phyloP scores from a whole-genome alignment of 2,888 invertebrate genomes.

The Oscheius sp. region DNA sequence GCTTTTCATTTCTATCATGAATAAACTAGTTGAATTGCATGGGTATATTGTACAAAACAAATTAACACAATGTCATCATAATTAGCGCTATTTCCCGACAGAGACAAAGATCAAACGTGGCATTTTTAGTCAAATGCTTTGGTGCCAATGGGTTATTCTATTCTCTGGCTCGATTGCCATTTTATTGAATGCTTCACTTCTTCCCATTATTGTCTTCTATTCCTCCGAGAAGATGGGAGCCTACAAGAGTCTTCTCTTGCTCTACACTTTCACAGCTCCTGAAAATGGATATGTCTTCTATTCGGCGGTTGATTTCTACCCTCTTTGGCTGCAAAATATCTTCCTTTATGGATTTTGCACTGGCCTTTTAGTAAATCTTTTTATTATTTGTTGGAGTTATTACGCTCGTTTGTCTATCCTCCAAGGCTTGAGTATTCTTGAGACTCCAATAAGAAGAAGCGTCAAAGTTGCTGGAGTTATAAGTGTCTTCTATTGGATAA shows the following conservation, averaged over 20 bases:
- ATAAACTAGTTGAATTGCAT: no score
- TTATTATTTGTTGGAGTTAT: not conserved
- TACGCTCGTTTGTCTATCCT: not conserved
- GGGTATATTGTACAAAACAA: no score
- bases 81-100: no score
- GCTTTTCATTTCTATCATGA: no score
- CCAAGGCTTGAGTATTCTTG: not conserved
- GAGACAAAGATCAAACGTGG: not conserved
- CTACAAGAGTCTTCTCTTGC: not conserved
- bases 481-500: no score
- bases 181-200: not conserved
- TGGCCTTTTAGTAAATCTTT: not conserved
- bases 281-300: slow-evolving; percentile 6
- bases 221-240: slow-evolving; percentile 4
- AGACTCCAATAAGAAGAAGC: no score
- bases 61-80: no score
- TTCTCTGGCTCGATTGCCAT: not conserved
- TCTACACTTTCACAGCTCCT: not conserved
- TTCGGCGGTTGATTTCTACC: not conserved
- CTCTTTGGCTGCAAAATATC: not conserved
- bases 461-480: not conserved
- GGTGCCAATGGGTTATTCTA: slow-evolving; percentile 8
- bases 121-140: not conserved
- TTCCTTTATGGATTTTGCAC: not conserved
- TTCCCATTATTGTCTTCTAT: not conserved